A percentile compares a stretch with the other conserved stretches of the same genome.
These are phyloP conservation scores for Noctua pronuba DNA, from an alignment of 2,888 invertebrate genomes.

Conservation along the genomic window DNA sequence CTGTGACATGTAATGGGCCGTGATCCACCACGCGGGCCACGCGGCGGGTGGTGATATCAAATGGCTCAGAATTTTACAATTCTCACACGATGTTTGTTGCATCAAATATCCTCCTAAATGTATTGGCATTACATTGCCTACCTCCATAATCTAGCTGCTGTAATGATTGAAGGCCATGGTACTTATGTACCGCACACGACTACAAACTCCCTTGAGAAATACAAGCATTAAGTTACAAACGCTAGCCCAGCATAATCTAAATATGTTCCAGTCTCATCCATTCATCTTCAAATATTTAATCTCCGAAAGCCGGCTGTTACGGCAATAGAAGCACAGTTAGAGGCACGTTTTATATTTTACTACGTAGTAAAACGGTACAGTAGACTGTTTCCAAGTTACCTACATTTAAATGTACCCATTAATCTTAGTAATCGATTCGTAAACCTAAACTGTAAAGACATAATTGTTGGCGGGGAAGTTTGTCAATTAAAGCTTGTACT, in stretches of 20 bases:
- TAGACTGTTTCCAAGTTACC: conserved; percentile 22
- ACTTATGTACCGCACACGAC: too few species aligned
- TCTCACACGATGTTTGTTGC: too few species aligned
- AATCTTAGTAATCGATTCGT: conserved; percentile 15
- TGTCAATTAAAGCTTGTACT: conserved; percentile 11
- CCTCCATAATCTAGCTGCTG: too few species aligned
- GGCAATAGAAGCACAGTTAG: conserved; percentile 24
- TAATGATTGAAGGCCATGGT: too few species aligned
- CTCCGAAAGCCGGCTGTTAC: conserved; percentile 21
- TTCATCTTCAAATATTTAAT: conserved; percentile 38
- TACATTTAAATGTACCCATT: conserved; percentile 4
- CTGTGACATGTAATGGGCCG: too few species aligned
- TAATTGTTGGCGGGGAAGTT: conserved; percentile 21
- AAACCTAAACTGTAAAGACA: conserved; percentile 15
- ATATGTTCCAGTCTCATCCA: neutral
- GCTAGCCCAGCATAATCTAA: conserved; percentile 3
- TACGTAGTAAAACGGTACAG: conserved; percentile 7
- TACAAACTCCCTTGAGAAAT: neutral
- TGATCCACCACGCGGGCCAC: too few species aligned
- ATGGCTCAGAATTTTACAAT: too few species aligned
- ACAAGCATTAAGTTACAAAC: too few species aligned
- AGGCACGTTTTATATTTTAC: conserved; percentile 26
- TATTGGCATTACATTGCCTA: too few species aligned
- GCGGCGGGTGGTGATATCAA: too few species aligned
- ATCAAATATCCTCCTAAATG: too few species aligned